Evolutionary conservation across 2,113 vertebrate genomes (phyloP).

Genomic region (Lophius piscatorius): DNA sequence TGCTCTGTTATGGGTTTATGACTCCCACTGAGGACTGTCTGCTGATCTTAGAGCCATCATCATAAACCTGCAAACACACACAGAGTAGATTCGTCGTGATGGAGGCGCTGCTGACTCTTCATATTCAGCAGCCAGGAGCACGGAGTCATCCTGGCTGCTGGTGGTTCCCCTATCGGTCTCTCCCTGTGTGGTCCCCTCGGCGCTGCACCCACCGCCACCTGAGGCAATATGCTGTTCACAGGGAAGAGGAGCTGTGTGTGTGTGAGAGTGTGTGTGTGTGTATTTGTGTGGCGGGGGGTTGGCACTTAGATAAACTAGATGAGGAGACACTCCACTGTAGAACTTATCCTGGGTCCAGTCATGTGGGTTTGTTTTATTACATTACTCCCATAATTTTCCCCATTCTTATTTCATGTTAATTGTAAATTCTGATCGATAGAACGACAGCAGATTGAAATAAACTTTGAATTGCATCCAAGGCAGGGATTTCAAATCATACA

Average conservation of each 20-base stretch:
- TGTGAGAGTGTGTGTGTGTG: conserved; percentile 12
- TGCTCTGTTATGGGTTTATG: conserved; percentile 8
- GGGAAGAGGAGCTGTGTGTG: not conserved
- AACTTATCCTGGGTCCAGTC: not conserved
- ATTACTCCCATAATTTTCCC: not conserved
- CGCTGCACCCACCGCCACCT: conserved; percentile 47
- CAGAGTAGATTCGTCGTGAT: conserved; percentile 1
- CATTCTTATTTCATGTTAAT: not conserved
- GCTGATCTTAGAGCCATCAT: conserved; percentile 17
- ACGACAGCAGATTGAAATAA: no score
- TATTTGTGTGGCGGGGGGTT: not conserved
- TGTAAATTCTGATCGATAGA: no score
- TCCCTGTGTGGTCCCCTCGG: conserved; percentile 67
- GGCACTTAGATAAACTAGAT: conserved; percentile 46
- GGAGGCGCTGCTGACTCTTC: conserved; percentile 46
- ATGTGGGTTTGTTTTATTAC: not conserved
- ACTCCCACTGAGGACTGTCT: conserved; percentile 25
- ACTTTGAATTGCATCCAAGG: no score
- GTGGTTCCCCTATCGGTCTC: conserved; percentile 38
- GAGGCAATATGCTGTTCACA: conserved; percentile 17
- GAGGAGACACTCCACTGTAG: conserved; percentile 12
- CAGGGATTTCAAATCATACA: no score
- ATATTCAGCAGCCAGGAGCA: conserved; percentile 27
- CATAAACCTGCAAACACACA: conserved; percentile 37
- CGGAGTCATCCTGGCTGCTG: conserved; percentile 31